A percentile compares a stretch with the other conserved stretches of the same genome.
These are phyloP conservation scores for Masticophis lateralis DNA, from an alignment of 2,797 vertebrate genomes.

Conservation along the genomic window DNA sequence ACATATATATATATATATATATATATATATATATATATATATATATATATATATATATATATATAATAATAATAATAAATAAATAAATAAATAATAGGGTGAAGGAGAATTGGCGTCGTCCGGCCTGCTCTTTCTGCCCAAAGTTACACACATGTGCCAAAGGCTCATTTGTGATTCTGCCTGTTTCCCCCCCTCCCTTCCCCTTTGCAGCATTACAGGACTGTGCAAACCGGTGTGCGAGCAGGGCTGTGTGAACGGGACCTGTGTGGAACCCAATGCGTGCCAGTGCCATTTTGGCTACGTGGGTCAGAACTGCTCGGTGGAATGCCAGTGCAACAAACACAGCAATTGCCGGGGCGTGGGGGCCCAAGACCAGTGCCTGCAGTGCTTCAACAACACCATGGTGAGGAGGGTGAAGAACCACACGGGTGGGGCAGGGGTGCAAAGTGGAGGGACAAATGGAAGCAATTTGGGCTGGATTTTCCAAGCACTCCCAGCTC, in stretches of 20 bases:
- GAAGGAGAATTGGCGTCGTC: no score
- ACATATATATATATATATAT: no score
- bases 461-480: background rate
- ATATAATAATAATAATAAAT: no score
- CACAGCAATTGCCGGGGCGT: conserved; percentile 89
- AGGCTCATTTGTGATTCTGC: background rate
- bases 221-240: conserved; percentile 88
- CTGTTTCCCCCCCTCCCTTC: fast-evolving
- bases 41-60: no score
- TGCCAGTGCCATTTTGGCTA: conserved; percentile 91
- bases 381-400: conserved; percentile 89
- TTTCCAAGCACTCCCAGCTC: background rate
- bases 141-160: background rate
- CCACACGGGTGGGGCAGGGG: fast-evolving
- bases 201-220: conserved; percentile 71
- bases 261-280: conserved; percentile 84
- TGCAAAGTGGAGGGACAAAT: no score
- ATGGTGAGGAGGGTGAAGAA: conserved; percentile 65
- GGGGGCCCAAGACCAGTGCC: conserved; percentile 80
- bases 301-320: conserved; percentile 89
- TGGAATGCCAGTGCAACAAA: conserved; percentile 89
- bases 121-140: background rate
- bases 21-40: no score
- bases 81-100: background rate
- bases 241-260: conserved; percentile 90